Base-by-base conservation (phyloP, 2,888 invertebrate genomes). In the Pachycephus smyrnensis region DNA sequence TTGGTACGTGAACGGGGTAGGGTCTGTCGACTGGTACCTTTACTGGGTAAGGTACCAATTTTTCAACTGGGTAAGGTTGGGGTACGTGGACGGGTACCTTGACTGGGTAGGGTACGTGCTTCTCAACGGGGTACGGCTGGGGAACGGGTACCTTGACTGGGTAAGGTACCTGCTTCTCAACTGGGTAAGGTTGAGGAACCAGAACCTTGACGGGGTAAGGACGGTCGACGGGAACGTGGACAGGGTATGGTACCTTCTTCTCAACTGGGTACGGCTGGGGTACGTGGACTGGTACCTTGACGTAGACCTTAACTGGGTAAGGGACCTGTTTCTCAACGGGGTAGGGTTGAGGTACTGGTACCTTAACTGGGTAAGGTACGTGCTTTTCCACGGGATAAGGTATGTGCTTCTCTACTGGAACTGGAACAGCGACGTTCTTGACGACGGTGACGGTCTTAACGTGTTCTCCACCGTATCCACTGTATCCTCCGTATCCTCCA, bases 111-210 rank as follows among this genome's bases (percentile, higher is more conserved):
- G 96, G 96, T 86, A 94, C 94, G 78, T 94, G 94, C 83, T 90
- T 92, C 79, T 94, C 94, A 33, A 95, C 95, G 36, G 95, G 95
- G 92, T 95, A 95, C 85, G 96, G 96, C 73, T 91, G 89, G 4
- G 91, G 91, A 79, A 96, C 95, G 81, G 93, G 95, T 75, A 96
- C 95, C 92, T 95, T 95, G 30, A 96, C 95, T 86, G 96, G 96
- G 90, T 94, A 94, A 68, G 94, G 96, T 23, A 96, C 91, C 89
- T 94, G 94, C 91, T 96, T 96, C 91, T 95, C 95, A 31, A 96
- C 96, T 82, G 96, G 96, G 92, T 96, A 96, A 84, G 96, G 96
- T 87, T 96, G 95, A 80, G 96, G 96, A 78, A 96, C 96, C 78
- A 94, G 92, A 77, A 96, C 96, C 92, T 96, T 96, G 86, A 96